Evolutionary conservation across 2,113 vertebrate genomes (phyloP), one percentile per base, ranked within the genome.

Genomic region (Origma solitaria): DNA sequence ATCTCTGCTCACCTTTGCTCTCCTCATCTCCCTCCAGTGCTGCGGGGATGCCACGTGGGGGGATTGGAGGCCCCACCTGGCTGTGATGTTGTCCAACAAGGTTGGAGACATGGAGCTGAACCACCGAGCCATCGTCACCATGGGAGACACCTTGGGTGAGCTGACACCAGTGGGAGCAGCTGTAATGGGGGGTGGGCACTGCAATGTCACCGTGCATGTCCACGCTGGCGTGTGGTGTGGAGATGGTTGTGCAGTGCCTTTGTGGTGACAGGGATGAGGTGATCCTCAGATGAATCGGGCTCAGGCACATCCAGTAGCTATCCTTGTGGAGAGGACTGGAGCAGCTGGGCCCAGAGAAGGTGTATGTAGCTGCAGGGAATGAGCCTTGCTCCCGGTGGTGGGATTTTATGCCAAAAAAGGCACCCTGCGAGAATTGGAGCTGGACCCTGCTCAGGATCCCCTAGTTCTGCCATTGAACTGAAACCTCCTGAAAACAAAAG

Each of bases 1-100:
- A 35, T 7, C 31, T 86, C 30, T 27, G 37, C 64, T 94, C 40
- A 62, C 37, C 19, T 53, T 31, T 2, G 0, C 37, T 71, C n/a
- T 82, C 24, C 70, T 82, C 61, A 11, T 58, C 57, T 95, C 86
- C 54, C 38, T 68, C 37, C 93, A 99, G 99, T 98, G 97, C 94
- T 99, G 98, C 8, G 98, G 98, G 28, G 98, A 98, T 91, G 98
- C 98, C 60, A 97, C 97, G 0, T 99, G 98, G 98, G 99, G 98
- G 27, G 98, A 99, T 95, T 99, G 99, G 99, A 98, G 98, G 90
- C 99, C 99, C 18, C 99, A 99, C 68, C 94, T 99, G 96, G 99
- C 99, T 2, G 98, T 98, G 42, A 98, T 99, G 95, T 69, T 99
- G 57, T 99, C 99, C 82, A 99, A 99, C 92, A 98, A 98, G 77